A percentile compares a stretch with the other conserved stretches of the same genome.
Conservation (phyloP, 2,888 invertebrate genomes). For the Apantesis nais region DNA sequence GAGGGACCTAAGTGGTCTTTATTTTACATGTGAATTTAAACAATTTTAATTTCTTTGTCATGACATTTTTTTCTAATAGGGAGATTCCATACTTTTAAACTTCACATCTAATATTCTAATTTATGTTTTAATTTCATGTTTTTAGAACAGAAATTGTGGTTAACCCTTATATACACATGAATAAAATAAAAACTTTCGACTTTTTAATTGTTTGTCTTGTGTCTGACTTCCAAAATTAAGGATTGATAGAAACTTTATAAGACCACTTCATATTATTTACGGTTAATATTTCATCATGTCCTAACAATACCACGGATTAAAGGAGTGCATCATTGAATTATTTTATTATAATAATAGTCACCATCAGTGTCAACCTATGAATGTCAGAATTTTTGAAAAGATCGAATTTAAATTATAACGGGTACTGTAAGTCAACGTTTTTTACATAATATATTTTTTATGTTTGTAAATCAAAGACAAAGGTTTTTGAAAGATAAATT, state of each 20-base stretch:
- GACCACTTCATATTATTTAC: slow-evolving; percentile 26
- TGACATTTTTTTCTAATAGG: slow-evolving; percentile 1
- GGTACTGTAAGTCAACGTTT: too few species aligned
- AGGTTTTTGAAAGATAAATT: too few species aligned
- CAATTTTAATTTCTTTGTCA: slow-evolving; percentile 16
- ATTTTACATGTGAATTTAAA: slow-evolving; percentile 42
- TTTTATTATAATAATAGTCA: slow-evolving; percentile 45
- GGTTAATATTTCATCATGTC: slow-evolving; percentile 5
- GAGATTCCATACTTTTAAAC: slow-evolving; percentile 12
- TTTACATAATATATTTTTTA: too few species aligned
- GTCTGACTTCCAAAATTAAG: slow-evolving; percentile 20
- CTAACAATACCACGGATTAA: slow-evolving; percentile 24
- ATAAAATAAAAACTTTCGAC: too few species aligned
- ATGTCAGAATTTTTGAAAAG: too few species aligned
- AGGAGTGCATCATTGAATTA: slow-evolving; percentile 59
- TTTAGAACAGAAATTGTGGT: too few species aligned
- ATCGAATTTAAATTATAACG: too few species aligned
- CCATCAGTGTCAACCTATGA: too few species aligned
- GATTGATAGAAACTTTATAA: slow-evolving; percentile 43
- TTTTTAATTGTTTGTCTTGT: too few species aligned
- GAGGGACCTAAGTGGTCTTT: slow-evolving; percentile 49
- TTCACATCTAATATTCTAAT: slow-evolving; percentile 29
- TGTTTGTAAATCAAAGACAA: too few species aligned
- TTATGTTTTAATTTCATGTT: too few species aligned
- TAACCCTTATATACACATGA: too few species aligned